These are phyloP conservation scores for Carassius carassius DNA, from an alignment of 2,113 vertebrate species.

Conservation along the genomic window DNA sequence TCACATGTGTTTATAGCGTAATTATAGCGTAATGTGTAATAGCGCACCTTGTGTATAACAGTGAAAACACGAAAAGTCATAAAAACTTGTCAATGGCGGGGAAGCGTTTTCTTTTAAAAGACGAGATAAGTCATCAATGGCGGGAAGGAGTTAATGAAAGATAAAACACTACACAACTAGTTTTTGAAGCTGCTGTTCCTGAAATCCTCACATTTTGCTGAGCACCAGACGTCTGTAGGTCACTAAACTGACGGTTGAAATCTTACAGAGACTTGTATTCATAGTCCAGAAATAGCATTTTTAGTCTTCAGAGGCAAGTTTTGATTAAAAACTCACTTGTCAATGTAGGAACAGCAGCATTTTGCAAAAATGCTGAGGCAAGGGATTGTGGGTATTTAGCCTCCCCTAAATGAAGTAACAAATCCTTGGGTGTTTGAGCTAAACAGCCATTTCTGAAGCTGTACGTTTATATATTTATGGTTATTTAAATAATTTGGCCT, in stretches of 20 bases:
- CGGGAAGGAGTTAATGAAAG: not conserved
- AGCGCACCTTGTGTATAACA: too few relatives aligned
- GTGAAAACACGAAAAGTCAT: too few relatives aligned
- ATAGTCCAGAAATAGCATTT: constrained; percentile 15
- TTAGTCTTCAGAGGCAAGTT: constrained; percentile 19
- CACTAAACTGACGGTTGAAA: not conserved
- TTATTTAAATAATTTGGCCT: not conserved
- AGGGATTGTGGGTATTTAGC: constrained; percentile 19
- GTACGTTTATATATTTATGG: not conserved
- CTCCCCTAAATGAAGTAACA: constrained; percentile 13
- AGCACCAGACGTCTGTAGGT: not conserved
- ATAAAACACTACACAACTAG: not conserved
- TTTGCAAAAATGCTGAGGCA: constrained; percentile 27
- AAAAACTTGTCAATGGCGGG: too few relatives aligned
- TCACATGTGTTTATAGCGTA: too few relatives aligned
- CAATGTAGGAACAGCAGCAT: constrained; percentile 18
- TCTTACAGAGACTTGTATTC: not conserved
- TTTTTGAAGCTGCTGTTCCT: not conserved
- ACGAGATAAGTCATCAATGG: too few relatives aligned
- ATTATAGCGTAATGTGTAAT: too few relatives aligned
- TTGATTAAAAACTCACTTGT: constrained; percentile 21
- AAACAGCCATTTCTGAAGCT: not conserved
- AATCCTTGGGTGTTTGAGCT: not conserved
- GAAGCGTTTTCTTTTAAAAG: too few relatives aligned
- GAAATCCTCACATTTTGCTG: constrained; percentile 13